phyloP scores from a whole-genome alignment of 2,888 invertebrate genomes.

The Erebia aethiops region DNA sequence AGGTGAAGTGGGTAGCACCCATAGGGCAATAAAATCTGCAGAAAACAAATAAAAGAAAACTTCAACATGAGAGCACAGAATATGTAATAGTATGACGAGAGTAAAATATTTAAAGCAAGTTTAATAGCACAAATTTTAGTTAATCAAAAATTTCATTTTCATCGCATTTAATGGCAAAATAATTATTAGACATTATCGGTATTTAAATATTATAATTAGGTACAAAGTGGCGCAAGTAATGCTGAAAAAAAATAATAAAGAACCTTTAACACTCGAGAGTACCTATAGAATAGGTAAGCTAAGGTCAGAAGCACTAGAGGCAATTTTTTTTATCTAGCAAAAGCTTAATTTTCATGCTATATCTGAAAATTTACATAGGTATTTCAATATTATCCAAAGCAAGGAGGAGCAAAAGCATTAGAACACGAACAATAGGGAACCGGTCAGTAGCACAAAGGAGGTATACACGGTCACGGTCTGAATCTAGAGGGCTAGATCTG shows the following conservation, averaged over 20 bases:
- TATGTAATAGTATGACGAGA: too few species aligned
- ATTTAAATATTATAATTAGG: too few species aligned
- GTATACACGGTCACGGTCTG: constrained; percentile 54
- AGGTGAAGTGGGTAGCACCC: too few species aligned
- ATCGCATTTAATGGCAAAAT: too few species aligned
- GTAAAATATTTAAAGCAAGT: too few species aligned
- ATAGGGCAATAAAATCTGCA: too few species aligned
- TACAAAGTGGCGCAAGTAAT: constrained; percentile 28
- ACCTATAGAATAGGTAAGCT: constrained; percentile 58
- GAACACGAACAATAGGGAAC: constrained; percentile 63
- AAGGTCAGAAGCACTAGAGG: constrained; percentile 66
- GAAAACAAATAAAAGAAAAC: too few species aligned
- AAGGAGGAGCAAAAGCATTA: constrained; percentile 35
- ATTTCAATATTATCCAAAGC: neutral
- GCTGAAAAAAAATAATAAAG: constrained; percentile 58
- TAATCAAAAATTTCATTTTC: too few species aligned
- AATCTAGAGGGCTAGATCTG: constrained; percentile 71
- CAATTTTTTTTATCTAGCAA: neutral
- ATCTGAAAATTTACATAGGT: neutral
- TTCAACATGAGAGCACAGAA: too few species aligned
- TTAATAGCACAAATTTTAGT: too few species aligned
- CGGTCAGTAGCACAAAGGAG: constrained; percentile 68
- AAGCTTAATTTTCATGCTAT: neutral
- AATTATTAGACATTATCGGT: too few species aligned
- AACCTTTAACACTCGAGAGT: constrained; percentile 77